Percentiles rank a stretch among this genome's conserved stretches.
These are phyloP conservation scores for Helicoverpa assulta DNA, from an alignment of 2,888 invertebrate genomes.

Conservation along the genomic window DNA sequence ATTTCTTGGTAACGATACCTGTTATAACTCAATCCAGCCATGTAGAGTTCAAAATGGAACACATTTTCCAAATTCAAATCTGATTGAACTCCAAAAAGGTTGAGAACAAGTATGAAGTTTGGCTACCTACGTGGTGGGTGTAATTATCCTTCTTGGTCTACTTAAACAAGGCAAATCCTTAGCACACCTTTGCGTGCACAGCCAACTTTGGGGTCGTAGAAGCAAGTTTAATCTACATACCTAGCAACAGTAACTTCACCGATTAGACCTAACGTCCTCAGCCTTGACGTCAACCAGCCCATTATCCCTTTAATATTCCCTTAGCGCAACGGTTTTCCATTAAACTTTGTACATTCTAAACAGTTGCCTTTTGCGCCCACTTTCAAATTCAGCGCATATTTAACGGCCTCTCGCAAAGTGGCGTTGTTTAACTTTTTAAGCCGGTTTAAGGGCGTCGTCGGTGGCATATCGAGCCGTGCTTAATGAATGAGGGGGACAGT, in stretches of 20 bases:
- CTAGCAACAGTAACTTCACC: conserved; percentile 51
- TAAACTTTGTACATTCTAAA: conserved; percentile 87
- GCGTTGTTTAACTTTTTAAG: conserved; percentile 85
- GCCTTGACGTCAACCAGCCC: conserved; percentile 66
- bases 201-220: conserved; percentile 36
- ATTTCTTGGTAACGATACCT: too few relatives aligned
- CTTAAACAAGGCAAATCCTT: neutral
- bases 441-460: conserved; percentile 69
- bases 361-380: conserved; percentile 81
- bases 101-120: too few relatives aligned
- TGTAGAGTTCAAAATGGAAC: too few relatives aligned
- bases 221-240: conserved; percentile 42
- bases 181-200: conserved; percentile 19
- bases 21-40: too few relatives aligned
- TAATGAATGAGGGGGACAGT: conserved; percentile 46
- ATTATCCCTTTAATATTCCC: conserved; percentile 83
- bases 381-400: conserved; percentile 86
- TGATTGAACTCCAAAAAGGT: too few relatives aligned
- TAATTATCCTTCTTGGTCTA: neutral
- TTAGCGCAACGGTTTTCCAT: conserved; percentile 81
- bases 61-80: too few relatives aligned
- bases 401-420: conserved; percentile 79
- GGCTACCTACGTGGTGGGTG: neutral
- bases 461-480: conserved; percentile 65
- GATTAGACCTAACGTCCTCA: conserved; percentile 52